A percentile compares a stretch with the other conserved stretches of the same genome.
Evolutionary conservation across 2,113 vertebrate genomes (phyloP).

Genomic region (Aleadryas rufinucha): DNA sequence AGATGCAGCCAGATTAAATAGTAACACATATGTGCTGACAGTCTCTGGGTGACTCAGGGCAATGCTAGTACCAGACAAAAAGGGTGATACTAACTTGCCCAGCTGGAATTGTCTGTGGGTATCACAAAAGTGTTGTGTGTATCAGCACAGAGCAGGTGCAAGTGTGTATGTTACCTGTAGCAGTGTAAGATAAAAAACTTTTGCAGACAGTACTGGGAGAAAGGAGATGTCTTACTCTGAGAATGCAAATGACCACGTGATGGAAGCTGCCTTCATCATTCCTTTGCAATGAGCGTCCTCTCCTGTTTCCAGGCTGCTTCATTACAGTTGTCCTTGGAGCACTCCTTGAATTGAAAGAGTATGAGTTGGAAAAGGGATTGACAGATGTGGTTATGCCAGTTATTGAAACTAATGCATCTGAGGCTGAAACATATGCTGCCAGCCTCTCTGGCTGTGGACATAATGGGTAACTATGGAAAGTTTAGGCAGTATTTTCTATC

Average conservation of each 20-base stretch:
- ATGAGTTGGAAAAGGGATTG: background rate
- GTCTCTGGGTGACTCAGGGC: background rate
- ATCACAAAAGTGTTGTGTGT: background rate
- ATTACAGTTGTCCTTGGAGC: background rate
- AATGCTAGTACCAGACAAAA: background rate
- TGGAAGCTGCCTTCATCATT: background rate
- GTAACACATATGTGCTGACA: background rate
- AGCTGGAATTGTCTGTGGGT: background rate
- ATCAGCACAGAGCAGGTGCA: fast-evolving
- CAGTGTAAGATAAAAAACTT: background rate
- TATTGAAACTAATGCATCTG: background rate
- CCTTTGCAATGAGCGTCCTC: background rate
- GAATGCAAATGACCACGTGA: background rate
- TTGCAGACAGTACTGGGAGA: background rate
- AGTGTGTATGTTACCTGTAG: background rate
- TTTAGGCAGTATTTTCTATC: background rate
- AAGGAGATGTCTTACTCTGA: background rate
- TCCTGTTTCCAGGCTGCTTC: background rate
- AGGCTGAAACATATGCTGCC: background rate
- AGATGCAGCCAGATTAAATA: background rate
- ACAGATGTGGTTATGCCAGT: background rate
- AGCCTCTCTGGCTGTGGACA: background rate
- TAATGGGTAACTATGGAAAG: background rate
- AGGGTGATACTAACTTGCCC: background rate
- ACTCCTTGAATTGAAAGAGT: background rate